Evolutionary conservation across 2,888 invertebrate species (phyloP).

Genomic region (Gibbula magus): DNA sequence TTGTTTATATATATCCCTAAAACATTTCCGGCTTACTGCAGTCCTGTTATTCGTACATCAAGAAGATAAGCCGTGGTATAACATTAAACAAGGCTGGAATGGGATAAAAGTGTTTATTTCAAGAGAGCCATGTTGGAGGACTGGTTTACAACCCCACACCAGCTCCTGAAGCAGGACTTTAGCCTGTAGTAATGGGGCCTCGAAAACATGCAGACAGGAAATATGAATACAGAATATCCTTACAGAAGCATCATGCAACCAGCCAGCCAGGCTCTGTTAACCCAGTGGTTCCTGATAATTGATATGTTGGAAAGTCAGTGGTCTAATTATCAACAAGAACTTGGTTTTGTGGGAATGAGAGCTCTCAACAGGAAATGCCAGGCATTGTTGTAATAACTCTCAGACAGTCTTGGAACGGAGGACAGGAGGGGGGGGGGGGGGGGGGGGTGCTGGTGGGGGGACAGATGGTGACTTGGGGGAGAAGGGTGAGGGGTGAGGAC

Average conservation of each 20-base stretch:
- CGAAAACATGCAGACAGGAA: too few species aligned
- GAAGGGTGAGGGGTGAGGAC: not conserved
- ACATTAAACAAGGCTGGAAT: not conserved
- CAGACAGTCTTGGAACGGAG: not conserved
- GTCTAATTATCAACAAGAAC: constrained; percentile 22
- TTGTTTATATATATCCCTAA: too few species aligned
- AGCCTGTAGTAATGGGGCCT: too few species aligned
- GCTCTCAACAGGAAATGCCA: constrained; percentile 18
- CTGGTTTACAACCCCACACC: too few species aligned
- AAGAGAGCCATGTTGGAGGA: not conserved
- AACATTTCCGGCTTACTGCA: not conserved
- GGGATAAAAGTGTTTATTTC: not conserved
- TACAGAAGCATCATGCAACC: too few species aligned
- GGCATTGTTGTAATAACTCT: not conserved
- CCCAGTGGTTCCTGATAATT: constrained; percentile 13
- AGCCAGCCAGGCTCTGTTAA: not conserved
- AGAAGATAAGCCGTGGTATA: not conserved
- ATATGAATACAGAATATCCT: too few species aligned
- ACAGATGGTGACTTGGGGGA: not conserved
- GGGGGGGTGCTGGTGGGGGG: not conserved
- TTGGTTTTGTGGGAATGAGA: constrained; percentile 23
- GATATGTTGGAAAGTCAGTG: constrained; percentile 16
- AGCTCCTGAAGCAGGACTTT: too few species aligned
- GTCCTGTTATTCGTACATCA: not conserved
- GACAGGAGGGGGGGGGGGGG: not conserved